Base-by-base conservation (phyloP, 2,113 vertebrate genomes). In the Oncorhynchus keta region DNA sequence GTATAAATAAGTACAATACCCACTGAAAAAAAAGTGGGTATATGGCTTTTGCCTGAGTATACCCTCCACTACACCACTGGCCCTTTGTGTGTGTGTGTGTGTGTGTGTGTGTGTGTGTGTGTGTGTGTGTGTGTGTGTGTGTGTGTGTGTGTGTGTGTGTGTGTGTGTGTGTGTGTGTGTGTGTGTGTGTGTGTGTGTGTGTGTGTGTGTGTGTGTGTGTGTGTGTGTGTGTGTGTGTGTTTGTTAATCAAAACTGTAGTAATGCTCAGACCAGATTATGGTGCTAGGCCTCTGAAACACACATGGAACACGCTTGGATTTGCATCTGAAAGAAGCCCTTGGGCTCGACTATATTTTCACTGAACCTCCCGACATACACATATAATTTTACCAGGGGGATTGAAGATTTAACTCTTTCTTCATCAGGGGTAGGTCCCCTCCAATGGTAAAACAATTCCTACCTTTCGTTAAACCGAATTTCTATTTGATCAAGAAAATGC, bases 401-500 rank as follows among this genome's bases (percentile, higher is more conserved):
- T 71, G 45, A 73, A 18, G 39, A 39, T 51, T 62, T 2, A 62
- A 49, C 35, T 8, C 70, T 76, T 73, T 71, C 49, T 30, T 48
- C 57, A 72, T 61, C 61, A 2, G 70, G 76, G 64, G 67, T 72
- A 73, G 3, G 80, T 72, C 79, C 79, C 12, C 68, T 57, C 83
- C 22, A 57, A 48, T 5, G 12, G 22, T 71, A 62, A 82, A 39
- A 39, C 80, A 48, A 75, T 28, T 26, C 32, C 18, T 70, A 26
- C 35, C 14, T 70, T 48, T 68, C 70, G 85, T 80, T 61, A 64
- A 28, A 70, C 28, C 22, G 39, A 11, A 48, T 65, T 68, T 84
- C 14, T 30, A 55, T 84, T 71, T 79, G 85, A 85, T 87, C 78
- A 73, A 59, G 55, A 76, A 67, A 85, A 84, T 78, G 78, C 73